Evolutionary conservation across 2,888 invertebrate genomes (phyloP).

Genomic region (Hecatera dysodea): DNA sequence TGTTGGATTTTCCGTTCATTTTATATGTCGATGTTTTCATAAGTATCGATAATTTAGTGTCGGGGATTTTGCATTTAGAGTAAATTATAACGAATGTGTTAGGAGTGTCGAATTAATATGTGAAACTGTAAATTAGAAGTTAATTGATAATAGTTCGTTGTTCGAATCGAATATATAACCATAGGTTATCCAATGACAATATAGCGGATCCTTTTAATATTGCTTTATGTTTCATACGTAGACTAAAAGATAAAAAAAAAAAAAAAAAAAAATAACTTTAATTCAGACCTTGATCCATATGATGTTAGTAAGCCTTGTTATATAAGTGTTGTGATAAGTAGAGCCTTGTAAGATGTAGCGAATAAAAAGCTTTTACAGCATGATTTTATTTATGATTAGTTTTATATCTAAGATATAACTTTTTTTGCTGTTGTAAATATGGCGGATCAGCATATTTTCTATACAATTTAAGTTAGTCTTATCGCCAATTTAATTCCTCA

Average conservation of each 20-base stretch:
- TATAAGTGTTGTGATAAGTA: too few relatives aligned
- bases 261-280: too few relatives aligned
- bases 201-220: not conserved
- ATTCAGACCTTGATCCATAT: too few relatives aligned
- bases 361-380: too few relatives aligned
- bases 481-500: too few relatives aligned
- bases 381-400: not conserved
- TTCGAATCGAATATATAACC: too few relatives aligned
- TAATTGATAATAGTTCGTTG: not conserved
- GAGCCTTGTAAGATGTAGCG: not conserved
- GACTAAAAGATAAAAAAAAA: not conserved
- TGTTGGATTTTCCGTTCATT: slow-evolving; percentile 41
- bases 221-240: not conserved
- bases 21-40: slow-evolving; percentile 30
- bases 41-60: slow-evolving; percentile 40
- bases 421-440: too few relatives aligned
- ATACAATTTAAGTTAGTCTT: too few relatives aligned
- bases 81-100: not conserved
- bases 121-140: not conserved
- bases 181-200: not conserved
- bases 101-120: not conserved
- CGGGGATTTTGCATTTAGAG: not conserved
- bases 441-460: too few relatives aligned
- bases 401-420: too few relatives aligned
- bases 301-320: too few relatives aligned